Percentiles rank a stretch among this genome's conserved stretches.
Evolutionary conservation across 2,888 invertebrate species (phyloP).

Genomic region (Ecliptopera silaceata): DNA sequence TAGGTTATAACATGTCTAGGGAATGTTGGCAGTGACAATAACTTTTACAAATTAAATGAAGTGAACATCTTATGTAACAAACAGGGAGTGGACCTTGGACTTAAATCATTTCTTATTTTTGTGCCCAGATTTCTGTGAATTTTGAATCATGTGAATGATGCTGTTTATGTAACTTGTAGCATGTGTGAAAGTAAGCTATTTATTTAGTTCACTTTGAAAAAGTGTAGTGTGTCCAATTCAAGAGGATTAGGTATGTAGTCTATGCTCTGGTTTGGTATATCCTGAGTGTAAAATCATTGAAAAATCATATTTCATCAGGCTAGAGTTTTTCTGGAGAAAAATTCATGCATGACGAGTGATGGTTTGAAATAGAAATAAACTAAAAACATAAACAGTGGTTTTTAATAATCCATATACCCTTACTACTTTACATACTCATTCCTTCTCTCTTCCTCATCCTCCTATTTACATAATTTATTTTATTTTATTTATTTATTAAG

Average conservation of each 20-base stretch:
- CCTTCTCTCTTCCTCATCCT: no score
- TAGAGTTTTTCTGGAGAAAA: constrained; percentile 73
- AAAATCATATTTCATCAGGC: constrained; percentile 52
- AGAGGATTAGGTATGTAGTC: constrained; percentile 31
- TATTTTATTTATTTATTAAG: no score
- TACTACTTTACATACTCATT: no score
- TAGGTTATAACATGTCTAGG: constrained; percentile 26
- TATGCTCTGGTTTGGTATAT: constrained; percentile 43
- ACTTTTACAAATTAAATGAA: constrained; percentile 19
- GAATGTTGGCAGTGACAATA: constrained; percentile 20
- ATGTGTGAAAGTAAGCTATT: constrained; percentile 52
- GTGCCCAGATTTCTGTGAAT: constrained; percentile 49
- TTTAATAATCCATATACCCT: neutral
- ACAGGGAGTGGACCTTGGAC: constrained; percentile 56
- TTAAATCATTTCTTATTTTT: constrained; percentile 44
- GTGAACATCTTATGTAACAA: constrained; percentile 38
- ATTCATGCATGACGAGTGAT: constrained; percentile 65
- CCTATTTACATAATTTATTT: no score
- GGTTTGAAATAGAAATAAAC: constrained; percentile 63
- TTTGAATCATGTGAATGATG: constrained; percentile 67
- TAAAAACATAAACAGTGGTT: constrained; percentile 49
- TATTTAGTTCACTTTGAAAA: constrained; percentile 52
- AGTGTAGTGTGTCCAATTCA: constrained; percentile 49
- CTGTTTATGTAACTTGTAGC: constrained; percentile 58
- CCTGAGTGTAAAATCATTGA: constrained; percentile 34